Conservation (phyloP, 2,797 vertebrate species). For the Okamejei kenojei region DNA sequence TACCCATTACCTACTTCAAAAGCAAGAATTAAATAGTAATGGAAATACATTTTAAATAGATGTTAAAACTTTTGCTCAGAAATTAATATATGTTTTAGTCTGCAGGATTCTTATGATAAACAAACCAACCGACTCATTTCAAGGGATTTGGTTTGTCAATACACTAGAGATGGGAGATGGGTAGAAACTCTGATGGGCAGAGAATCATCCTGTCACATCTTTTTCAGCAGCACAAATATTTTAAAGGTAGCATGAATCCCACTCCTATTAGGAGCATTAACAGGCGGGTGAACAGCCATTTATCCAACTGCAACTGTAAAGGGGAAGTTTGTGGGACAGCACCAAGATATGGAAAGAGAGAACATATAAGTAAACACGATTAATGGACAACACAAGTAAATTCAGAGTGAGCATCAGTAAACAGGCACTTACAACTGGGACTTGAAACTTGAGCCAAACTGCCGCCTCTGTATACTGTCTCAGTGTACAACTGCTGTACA, state of each 20-base stretch:
- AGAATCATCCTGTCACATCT: neutral
- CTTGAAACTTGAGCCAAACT: too few species aligned
- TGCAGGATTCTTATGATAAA: too few species aligned
- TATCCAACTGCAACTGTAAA: neutral
- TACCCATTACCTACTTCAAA: neutral
- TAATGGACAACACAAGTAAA: too few species aligned
- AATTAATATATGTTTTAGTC: slow-evolving; percentile 12
- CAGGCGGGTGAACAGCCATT: neutral
- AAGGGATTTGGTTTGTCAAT: neutral
- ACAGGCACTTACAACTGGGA: too few species aligned
- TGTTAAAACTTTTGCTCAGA: neutral
- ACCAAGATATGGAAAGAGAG: too few species aligned
- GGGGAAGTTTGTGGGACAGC: too few species aligned
- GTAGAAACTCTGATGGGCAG: neutral
- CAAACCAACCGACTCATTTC: neutral
- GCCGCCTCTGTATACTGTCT: too few species aligned
- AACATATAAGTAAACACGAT: too few species aligned
- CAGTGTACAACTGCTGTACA: too few species aligned
- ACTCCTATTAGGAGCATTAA: neutral
- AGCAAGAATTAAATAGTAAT: neutral
- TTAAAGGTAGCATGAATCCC: neutral
- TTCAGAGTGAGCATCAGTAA: too few species aligned
- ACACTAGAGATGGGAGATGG: neutral
- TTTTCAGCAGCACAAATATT: neutral
- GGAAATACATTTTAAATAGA: neutral